These are phyloP conservation scores for Himalopsyche phryganea DNA, from an alignment of 1,140 invertebrate species.

Conservation along the genomic window DNA sequence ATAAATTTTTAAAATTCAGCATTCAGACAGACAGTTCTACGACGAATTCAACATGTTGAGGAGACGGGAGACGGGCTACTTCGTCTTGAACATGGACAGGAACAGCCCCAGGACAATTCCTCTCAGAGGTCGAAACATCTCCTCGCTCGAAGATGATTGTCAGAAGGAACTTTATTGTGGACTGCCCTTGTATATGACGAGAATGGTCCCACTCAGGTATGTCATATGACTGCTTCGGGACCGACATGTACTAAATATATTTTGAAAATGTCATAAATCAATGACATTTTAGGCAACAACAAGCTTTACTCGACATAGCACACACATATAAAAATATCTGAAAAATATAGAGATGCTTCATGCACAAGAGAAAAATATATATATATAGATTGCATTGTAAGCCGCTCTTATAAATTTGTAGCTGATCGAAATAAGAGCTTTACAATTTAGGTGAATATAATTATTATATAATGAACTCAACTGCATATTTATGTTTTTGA, in stretches of 20 bases:
- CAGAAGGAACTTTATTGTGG: constrained; percentile 22
- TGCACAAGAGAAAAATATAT: too few species aligned
- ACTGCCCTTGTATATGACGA: constrained; percentile 22
- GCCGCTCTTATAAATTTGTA: too few species aligned
- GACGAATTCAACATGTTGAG: constrained; percentile 6
- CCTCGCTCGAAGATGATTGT: constrained; percentile 13
- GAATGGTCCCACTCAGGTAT: constrained; percentile 28
- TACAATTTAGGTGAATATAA: too few species aligned
- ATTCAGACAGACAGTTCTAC: constrained; percentile 19
- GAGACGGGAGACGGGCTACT: constrained; percentile 21
- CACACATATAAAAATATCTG: too few species aligned
- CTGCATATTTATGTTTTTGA: background rate
- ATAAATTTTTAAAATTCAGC: constrained; percentile 10
- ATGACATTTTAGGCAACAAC: too few species aligned
- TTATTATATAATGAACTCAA: too few species aligned
- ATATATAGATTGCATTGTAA: too few species aligned
- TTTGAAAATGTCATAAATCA: too few species aligned
- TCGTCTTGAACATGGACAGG: constrained; percentile 24
- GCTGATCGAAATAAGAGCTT: too few species aligned
- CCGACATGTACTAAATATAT: background rate
- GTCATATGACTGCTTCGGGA: background rate
- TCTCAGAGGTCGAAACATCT: background rate
- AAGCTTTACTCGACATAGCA: too few species aligned
- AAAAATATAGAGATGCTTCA: too few species aligned
- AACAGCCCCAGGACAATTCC: constrained; percentile 27